Evolutionary conservation across 1,140 invertebrate species (phyloP).

Genomic region (Limonius californicus): DNA sequence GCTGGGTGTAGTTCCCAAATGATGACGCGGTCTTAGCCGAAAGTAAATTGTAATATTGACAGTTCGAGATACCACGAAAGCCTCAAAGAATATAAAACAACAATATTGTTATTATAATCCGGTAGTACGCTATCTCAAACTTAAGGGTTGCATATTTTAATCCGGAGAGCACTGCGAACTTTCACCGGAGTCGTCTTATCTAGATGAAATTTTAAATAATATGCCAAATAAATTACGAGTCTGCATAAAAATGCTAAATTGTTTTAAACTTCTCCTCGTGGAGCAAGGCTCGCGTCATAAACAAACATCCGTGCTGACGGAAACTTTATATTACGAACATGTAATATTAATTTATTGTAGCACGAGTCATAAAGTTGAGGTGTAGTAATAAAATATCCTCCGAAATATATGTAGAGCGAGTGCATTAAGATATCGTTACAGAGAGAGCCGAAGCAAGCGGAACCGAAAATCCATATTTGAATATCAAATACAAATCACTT

Average conservation of each 20-base stretch:
- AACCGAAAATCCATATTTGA: background rate
- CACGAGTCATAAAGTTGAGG: background rate
- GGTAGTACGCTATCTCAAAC: too few relatives aligned
- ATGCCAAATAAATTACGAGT: conserved; percentile 12
- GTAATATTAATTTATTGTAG: conserved; percentile 6
- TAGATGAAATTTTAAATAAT: conserved; percentile 12
- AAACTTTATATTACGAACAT: conserved; percentile 3
- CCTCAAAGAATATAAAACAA: too few relatives aligned
- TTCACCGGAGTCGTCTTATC: background rate
- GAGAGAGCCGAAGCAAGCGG: background rate
- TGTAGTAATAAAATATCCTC: background rate
- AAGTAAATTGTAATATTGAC: too few relatives aligned
- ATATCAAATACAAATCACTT: conserved; percentile 1
- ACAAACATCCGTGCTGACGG: background rate
- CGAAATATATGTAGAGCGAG: background rate
- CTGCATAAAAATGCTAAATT: conserved; percentile 11
- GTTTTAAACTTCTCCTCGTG: conserved; percentile 1
- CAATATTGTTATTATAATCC: too few relatives aligned
- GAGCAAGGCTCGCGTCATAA: background rate
- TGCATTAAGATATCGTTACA: background rate
- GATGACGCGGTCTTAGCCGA: too few relatives aligned
- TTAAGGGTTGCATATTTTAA: too few relatives aligned
- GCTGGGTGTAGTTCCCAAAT: too few relatives aligned
- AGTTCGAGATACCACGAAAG: too few relatives aligned
- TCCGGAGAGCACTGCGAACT: background rate